Evolutionary conservation across 2,888 invertebrate species (phyloP).

Genomic region (Drosophila lutescens): DNA sequence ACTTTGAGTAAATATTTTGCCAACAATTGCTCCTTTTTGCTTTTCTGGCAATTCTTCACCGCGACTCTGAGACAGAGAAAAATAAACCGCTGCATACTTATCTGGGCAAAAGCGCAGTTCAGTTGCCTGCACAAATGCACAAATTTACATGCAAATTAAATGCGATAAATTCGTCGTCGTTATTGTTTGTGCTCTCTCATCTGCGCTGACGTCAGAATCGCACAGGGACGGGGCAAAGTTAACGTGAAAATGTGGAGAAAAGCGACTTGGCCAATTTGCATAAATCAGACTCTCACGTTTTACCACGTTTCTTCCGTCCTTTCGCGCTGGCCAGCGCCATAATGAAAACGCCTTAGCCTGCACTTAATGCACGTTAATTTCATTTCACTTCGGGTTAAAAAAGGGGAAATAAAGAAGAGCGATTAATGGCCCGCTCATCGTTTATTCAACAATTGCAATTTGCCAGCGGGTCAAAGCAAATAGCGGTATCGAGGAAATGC

Average conservation of each 20-base stretch:
- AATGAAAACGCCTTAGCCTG: conserved; percentile 28
- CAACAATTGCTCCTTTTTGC: conserved; percentile 13
- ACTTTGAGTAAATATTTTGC: neutral
- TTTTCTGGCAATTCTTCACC: conserved; percentile 29
- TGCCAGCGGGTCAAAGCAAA: conserved; percentile 12
- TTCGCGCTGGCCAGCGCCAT: neutral
- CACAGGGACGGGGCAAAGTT: neutral
- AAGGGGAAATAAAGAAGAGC: conserved; percentile 3
- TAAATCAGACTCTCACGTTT: conserved; percentile 55
- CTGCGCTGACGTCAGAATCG: conserved; percentile 39
- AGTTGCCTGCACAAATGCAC: conserved; percentile 45
- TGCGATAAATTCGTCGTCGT: conserved; percentile 49
- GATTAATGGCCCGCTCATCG: conserved; percentile 58
- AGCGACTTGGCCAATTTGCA: conserved; percentile 53
- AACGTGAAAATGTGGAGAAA: neutral
- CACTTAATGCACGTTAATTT: conserved; percentile 36
- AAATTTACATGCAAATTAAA: conserved; percentile 59
- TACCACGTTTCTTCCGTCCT: neutral
- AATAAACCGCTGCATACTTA: conserved; percentile 43
- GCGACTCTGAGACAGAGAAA: conserved; percentile 33
- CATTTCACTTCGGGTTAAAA: conserved; percentile 17
- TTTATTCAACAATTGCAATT: conserved; percentile 41
- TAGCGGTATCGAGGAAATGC: conserved; percentile 3
- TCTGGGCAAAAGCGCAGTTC: conserved; percentile 53
- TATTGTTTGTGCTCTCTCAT: conserved; percentile 36